Percentiles rank a stretch among this genome's conserved stretches.
Evolutionary conservation across 1,140 invertebrate species (phyloP).

Genomic region (Diploscapter pachys): DNA sequence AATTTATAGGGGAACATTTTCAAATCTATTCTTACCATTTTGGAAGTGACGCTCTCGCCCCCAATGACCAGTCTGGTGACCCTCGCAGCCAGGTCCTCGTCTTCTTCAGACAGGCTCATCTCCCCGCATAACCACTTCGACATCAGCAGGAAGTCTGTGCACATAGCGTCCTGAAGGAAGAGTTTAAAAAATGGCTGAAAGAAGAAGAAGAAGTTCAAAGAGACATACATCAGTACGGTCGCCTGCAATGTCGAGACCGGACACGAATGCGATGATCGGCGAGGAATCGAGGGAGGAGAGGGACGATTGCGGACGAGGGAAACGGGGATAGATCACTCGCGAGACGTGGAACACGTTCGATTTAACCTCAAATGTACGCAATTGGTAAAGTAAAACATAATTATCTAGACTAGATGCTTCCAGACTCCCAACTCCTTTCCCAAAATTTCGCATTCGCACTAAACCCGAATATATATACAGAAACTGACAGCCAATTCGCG

Average conservation of each 20-base stretch:
- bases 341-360: not conserved
- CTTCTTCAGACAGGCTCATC: slow-evolving; percentile 10
- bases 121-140: slow-evolving; percentile 4
- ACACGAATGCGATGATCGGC: slow-evolving; percentile 16
- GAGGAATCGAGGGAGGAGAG: slow-evolving; percentile 16
- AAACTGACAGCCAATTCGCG: too few species aligned
- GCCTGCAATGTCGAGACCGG: slow-evolving; percentile 17
- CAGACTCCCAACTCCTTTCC: too few species aligned
- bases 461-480: too few species aligned
- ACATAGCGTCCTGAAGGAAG: not conserved
- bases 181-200: not conserved
- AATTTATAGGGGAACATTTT: not conserved
- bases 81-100: slow-evolving; percentile 4
- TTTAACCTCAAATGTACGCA: slow-evolving; percentile 10
- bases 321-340: too few species aligned
- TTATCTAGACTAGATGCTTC: too few species aligned
- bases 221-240: slow-evolving; percentile 7
- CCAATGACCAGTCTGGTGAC: slow-evolving; percentile 23
- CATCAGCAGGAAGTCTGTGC: not conserved
- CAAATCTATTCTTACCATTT: slow-evolving; percentile 8
- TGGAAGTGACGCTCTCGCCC: slow-evolving; percentile 16
- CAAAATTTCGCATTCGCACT: too few species aligned
- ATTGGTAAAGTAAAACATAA: too few species aligned
- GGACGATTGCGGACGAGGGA: not conserved
- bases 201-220: slow-evolving; percentile 2